A percentile compares a stretch with the other conserved stretches of the same genome.
phyloP scores from a whole-genome alignment of 2,113 vertebrate genomes.

The Pangasianodon hypophthalmus region DNA sequence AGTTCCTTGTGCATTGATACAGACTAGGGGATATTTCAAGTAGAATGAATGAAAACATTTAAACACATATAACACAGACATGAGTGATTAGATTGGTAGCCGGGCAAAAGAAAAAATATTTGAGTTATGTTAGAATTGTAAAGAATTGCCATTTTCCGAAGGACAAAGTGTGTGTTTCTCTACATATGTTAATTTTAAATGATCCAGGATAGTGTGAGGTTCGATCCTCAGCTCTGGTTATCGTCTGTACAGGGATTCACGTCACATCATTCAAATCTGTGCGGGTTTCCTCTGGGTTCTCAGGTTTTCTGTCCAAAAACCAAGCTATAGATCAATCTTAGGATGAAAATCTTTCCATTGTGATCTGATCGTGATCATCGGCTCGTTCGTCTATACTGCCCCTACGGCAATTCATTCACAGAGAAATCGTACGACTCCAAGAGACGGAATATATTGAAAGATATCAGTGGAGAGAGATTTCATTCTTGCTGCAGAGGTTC shows the following conservation, averaged over 20 bases:
- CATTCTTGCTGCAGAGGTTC: not conserved
- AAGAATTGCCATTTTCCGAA: not conserved
- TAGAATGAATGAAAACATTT: not conserved
- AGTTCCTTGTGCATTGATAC: not conserved
- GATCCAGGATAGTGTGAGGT: not conserved
- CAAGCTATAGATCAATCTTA: not conserved
- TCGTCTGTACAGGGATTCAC: not conserved
- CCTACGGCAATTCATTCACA: not conserved
- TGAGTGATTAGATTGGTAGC: not conserved
- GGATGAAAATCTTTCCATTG: not conserved
- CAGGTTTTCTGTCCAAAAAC: not conserved
- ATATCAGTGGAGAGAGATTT: not conserved
- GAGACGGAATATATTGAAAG: not conserved
- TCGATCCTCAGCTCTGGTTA: not conserved
- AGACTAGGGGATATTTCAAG: not conserved
- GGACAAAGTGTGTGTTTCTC: not conserved
- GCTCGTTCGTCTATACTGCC: not conserved
- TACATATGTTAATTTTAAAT: not conserved
- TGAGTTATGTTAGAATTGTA: not conserved
- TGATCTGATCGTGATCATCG: no score
- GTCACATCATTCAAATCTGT: not conserved
- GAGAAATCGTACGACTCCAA: not conserved
- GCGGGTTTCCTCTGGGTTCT: not conserved
- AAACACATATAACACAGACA: not conserved
- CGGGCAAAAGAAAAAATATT: not conserved